Base-by-base conservation (phyloP, 2,113 vertebrate genomes). In the Scatophagus argus region DNA sequence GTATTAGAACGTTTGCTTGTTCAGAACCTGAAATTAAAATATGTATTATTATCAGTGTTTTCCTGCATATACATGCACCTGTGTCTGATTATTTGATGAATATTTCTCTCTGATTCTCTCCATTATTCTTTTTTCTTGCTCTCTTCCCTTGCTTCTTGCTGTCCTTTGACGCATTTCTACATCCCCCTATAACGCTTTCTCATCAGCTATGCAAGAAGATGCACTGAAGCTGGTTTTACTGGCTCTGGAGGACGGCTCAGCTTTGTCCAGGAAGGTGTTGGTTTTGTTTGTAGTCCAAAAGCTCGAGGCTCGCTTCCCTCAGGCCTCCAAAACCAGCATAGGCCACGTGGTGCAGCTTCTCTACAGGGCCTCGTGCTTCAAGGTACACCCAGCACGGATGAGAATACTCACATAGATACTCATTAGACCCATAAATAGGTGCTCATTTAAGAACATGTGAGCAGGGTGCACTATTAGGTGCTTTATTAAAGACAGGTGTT, bases 271-370 rank as follows among this genome's bases (percentile, higher is more conserved):
- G 90, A 99, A 99, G 93, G 98, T 99, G 91, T 89, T 99, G 92
- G 98, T 99, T 85, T 95, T 99, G 94, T 99, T 99, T 88, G 97
- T 99, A 55, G 98, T 99, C 72, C 98, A 99, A 94, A 98, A 97
- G 88, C 93, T 99, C 58, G 97, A 98, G 93, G 96, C 96, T 63
- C 96, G 97, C 82, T 99, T 99, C 92, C 98, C 98, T 83, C 98
- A 99, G 94, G 97, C 97, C 58, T 99, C 98, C 55, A 99, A 99
- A 95, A 99, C 98, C 51, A 99, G 97, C 94, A 99, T 99, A 85
- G 97, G 98, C 64, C 97, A 99, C 3, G 97, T 99, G 87, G 98
- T 99, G 88, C 98, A 99, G 93, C 96, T 99, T 87, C 95, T 99
- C 79, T 99, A 99, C 94, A 94, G 98, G 86, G 97, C 98, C 66